Evolutionary conservation across 2,888 invertebrate species (phyloP), one percentile per base, ranked within the genome.

Genomic region (Drosophila paramelanica): DNA sequence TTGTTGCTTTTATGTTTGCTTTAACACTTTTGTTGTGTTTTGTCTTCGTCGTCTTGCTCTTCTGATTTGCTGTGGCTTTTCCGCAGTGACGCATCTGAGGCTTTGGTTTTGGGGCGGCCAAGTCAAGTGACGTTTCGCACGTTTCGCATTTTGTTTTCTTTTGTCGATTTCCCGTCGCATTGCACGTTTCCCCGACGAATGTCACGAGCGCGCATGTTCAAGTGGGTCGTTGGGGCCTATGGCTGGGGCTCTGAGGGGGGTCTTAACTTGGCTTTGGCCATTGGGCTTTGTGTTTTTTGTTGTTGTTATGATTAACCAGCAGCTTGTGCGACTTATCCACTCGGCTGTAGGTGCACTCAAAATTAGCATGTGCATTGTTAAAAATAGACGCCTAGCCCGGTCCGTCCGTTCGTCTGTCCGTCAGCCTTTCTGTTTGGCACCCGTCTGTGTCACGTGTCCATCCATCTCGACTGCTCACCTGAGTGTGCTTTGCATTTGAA

Each of bases 131-230:
- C 83, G 78, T 88, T 82, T 74, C 52, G 62, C 61, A 60, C 13
- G 61, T 58, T 53, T 31, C 5, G 27, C 36, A 36, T 53, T 50
- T 41, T 61, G 58, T 62, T 59, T 78, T 66, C 59, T 62, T 65
- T 73, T 70, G 73, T 78, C 87, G 55, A 88, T 87, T 87, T 89
- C 46, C 88, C 81, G 65, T 76, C 57, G 64, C 73, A 73, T 83
- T 68, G 87, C 85, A 85, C 85, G 85, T 85, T 81, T 77, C 57
- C 85, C 56, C 68, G 71, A 58, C 88, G 83, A 86, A 83, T 83
- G 83, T 88, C 88, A 88, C 83, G 88, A 88, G 83, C 83, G 87
- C 68, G 89, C 89, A 86, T 88, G 83, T 80, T 88, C 83, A 83
- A 83, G 83, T 86, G 87, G 80, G 80, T 85, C 77, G 79, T 67